These are phyloP conservation scores for Agapostemon virescens DNA, from an alignment of 2,888 invertebrate genomes.

Conservation along the genomic window DNA sequence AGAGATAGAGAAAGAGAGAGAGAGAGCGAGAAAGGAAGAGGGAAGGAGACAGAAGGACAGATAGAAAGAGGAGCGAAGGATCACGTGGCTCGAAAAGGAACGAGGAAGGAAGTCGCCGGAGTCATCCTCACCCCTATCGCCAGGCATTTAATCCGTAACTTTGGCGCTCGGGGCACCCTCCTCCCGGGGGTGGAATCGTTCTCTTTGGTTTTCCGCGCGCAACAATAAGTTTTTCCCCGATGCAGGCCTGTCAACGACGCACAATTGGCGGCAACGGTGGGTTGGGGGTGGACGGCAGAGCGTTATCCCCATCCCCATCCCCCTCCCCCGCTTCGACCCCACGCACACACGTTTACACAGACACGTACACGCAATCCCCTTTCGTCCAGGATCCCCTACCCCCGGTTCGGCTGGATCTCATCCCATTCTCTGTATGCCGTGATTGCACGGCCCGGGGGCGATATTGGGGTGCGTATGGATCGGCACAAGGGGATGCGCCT, in stretches of 20 bases:
- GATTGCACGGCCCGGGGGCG: slow-evolving; percentile 78
- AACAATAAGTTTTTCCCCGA: slow-evolving; percentile 77
- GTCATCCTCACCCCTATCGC: slow-evolving; percentile 56
- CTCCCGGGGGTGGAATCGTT: slow-evolving; percentile 57
- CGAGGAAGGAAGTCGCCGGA: slow-evolving; percentile 58
- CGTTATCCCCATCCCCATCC: slow-evolving; percentile 60
- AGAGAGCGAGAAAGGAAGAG: neutral
- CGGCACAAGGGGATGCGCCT: slow-evolving; percentile 67
- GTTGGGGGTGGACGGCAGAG: slow-evolving; percentile 45
- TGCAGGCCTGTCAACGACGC: slow-evolving; percentile 76
- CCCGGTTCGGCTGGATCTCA: slow-evolving; percentile 68
- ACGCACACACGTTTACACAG: neutral
- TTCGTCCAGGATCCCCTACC: slow-evolving; percentile 39
- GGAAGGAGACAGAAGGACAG: neutral
- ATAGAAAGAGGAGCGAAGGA: slow-evolving; percentile 19
- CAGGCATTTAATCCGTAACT: slow-evolving; percentile 76
- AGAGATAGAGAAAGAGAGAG: neutral
- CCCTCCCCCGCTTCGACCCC: slow-evolving; percentile 15
- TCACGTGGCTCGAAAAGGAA: slow-evolving; percentile 45
- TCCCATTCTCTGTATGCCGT: slow-evolving; percentile 77
- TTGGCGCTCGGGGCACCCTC: slow-evolving; percentile 71
- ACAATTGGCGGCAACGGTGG: slow-evolving; percentile 73
- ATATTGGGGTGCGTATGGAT: slow-evolving; percentile 77
- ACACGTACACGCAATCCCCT: slow-evolving; percentile 32
- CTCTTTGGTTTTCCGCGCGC: slow-evolving; percentile 73